Evolutionary conservation across 2,113 vertebrate species (phyloP), one percentile per base, ranked within the genome.

Genomic region (Myotis lucifugus): DNA sequence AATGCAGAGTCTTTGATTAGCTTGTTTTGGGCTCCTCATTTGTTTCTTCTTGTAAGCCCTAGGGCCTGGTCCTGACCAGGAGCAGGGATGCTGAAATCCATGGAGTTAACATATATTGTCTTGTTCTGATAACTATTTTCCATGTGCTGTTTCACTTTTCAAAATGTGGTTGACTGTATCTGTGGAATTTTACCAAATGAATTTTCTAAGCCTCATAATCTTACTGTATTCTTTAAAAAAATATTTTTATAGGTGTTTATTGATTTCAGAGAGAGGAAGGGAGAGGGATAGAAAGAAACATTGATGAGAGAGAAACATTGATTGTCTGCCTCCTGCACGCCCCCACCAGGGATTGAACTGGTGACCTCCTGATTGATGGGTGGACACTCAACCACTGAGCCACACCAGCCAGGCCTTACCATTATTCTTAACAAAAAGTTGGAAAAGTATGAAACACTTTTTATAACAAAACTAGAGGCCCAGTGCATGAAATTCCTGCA

Each of bases 401-500:
- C 8, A 59, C 21, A 59, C 21, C 56, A 59, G 21, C 9, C 3
- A 25, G 56, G 56, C 56, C 23, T 59, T 59, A 59, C 56, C 21
- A 59, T 59, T 59, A 59, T 59, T 86, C 56, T 91, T 81, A 88
- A 56, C 32, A 76, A 85, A 89, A 77, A 17, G 27, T 32, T 56
- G 14, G n/a, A 67, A 91, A 70, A 29, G 25, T 2, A 2, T 79
- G 11, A 19, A 52, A 70, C 27, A 27, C 3, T 10, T 52, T 91
- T 88, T 82, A 29, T 76, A 79, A 70, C 32, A 92, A 78, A 90
- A 92, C 87, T 77, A 52, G 76, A 56, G 82, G 23, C 23, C 23
- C 9, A 1, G 21, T 59, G 56, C 56, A 59, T 3, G 23, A 59
- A 59, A 59, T 59, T 59, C 56, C 8, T 59, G 8, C 56, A 59